Evolutionary conservation across 2,797 vertebrate genomes (phyloP), one percentile per base, ranked within the genome.

Genomic region (Cossypha dichroa): DNA sequence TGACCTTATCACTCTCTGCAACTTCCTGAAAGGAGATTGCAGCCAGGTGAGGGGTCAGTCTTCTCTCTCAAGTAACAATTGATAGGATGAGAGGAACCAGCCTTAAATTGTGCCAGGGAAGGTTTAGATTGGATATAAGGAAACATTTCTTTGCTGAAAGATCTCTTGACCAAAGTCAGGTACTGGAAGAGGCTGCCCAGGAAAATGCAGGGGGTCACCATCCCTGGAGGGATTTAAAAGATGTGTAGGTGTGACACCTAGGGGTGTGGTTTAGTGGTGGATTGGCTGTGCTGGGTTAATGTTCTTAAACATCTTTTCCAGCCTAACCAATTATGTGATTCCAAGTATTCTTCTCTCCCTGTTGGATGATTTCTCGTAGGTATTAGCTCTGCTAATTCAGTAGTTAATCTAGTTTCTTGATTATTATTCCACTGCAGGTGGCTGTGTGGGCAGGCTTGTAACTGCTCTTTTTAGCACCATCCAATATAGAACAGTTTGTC

Each of bases 381-480:
- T 62, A 95, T 85, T 91, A 85, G 54, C 62, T 95, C 76, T 86
- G 74, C 69, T 95, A 90, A 90, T 88, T 95, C 88, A 88, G 76
- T 78, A 93, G 85, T 80, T 93, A 76, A 84, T 95, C 93, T 94
- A 66, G 58, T 96, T 95, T 95, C 93, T 95, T 85, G 46, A 85
- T 95, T 90, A 93, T 91, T 94, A 91, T 91, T 86, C 88, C 95
- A 84, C 76, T 64, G 90, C 94, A 93, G 89, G 94, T 95, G 95
- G 90, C 82, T 9, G 60, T 45, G 95, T 95, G 91, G 96, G 95
- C 90, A 94, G 96, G 72, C 79, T 70, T 74, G 45, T 55, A 93
- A 85, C 90, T 96, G 94, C 94, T 96, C 88, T 77, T 95, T 96
- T 96, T 96, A 97, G 91, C 90, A 76, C 77, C 55, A 80, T 63